Conservation (phyloP, 2,888 invertebrate species). For the Tethea ocularis region DNA sequence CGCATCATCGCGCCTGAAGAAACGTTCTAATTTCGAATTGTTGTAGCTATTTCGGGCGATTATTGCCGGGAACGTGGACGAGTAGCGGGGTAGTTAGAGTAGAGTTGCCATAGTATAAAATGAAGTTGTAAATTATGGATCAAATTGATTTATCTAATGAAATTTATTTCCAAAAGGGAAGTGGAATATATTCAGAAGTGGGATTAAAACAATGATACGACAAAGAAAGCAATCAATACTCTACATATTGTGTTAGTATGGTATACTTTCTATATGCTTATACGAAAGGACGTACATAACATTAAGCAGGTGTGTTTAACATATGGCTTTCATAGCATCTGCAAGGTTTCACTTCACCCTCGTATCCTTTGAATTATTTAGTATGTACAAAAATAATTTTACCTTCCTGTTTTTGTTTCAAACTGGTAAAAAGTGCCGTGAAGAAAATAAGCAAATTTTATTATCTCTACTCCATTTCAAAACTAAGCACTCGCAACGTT, state of each 20-base stretch:
- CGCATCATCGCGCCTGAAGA: constrained; percentile 16
- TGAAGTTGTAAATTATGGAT: too few relatives aligned
- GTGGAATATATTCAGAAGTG: too few relatives aligned
- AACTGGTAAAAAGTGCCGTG: too few relatives aligned
- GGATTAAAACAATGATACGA: background rate
- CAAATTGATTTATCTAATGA: too few relatives aligned
- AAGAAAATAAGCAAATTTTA: too few relatives aligned
- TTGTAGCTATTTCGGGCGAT: constrained; percentile 45
- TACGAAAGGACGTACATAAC: background rate
- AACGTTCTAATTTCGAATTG: constrained; percentile 44
- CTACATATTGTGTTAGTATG: background rate
- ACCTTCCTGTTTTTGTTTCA: background rate
- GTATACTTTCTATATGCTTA: background rate
- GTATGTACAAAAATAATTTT: background rate
- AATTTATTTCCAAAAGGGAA: background rate
- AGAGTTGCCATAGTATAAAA: background rate
- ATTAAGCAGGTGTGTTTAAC: constrained; percentile 4
- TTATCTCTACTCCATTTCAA: background rate
- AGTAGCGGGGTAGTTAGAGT: constrained; percentile 13
- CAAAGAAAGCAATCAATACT: background rate
- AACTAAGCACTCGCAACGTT: background rate
- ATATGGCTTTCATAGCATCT: background rate
- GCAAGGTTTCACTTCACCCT: background rate
- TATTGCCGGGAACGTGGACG: constrained; percentile 52
- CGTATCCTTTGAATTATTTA: background rate